A percentile compares a stretch with the other conserved stretches of the same genome.
Conservation (phyloP, 2,888 invertebrate genomes). For the Amaurobius ferox region DNA sequence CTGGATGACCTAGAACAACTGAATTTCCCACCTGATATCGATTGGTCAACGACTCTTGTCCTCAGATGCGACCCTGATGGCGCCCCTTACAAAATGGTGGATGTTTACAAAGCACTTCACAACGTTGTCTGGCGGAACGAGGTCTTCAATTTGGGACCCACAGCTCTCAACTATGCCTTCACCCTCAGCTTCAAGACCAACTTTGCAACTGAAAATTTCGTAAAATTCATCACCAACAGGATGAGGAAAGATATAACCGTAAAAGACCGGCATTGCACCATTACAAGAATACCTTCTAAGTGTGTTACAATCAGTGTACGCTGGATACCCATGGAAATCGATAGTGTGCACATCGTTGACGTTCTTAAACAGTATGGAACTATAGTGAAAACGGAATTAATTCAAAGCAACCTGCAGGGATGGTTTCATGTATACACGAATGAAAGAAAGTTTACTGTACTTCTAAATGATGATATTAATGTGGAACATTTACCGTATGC, state of each 20-base stretch:
- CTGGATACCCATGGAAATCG: conserved; percentile 44
- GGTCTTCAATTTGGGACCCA: conserved; percentile 45
- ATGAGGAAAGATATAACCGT: conserved; percentile 15
- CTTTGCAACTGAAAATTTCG: conserved; percentile 20
- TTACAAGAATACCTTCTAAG: conserved; percentile 36
- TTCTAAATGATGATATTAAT: conserved; percentile 1
- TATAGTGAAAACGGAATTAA: conserved; percentile 46
- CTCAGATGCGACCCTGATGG: conserved; percentile 52
- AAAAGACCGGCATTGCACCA: conserved; percentile 8
- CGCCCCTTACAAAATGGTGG: conserved; percentile 34
- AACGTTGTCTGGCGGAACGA: conserved; percentile 25
- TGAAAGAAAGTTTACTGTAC: conserved; percentile 35
- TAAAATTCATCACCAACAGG: conserved; percentile 7
- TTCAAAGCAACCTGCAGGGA: conserved; percentile 24
- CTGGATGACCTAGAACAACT: conserved; percentile 40
- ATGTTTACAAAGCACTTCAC: conserved; percentile 33
- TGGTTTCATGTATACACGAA: conserved; percentile 63
- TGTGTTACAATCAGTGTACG: conserved; percentile 28
- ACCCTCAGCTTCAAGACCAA: conserved; percentile 43
- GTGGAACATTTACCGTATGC: conserved; percentile 36
- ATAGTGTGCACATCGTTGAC: conserved; percentile 5
- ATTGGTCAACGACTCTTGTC: conserved; percentile 57
- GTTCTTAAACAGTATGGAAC: conserved; percentile 24
- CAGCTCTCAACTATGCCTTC: conserved; percentile 48
- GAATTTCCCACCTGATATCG: conserved; percentile 53